Evolutionary conservation across 2,888 invertebrate genomes (phyloP).

Genomic region (Didymodactylos carnosus): DNA sequence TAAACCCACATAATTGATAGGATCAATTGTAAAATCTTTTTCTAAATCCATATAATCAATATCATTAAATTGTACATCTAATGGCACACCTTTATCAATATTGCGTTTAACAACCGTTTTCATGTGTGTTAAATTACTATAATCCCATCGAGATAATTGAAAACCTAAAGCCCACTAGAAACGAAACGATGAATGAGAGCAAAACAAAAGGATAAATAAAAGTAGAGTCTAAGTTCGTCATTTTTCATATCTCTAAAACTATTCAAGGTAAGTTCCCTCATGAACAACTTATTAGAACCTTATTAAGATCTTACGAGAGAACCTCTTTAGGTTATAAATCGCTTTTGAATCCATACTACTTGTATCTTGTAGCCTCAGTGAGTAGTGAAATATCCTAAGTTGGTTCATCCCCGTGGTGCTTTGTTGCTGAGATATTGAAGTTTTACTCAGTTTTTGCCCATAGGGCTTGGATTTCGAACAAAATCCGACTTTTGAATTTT

Average conservation of each 20-base stretch:
- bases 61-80: slow-evolving; percentile 19
- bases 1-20: slow-evolving; percentile 19
- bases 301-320: neutral
- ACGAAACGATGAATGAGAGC: slow-evolving; percentile 17
- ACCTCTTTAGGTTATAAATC: no score
- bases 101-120: slow-evolving; percentile 25
- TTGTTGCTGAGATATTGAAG: no score
- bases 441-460: no score
- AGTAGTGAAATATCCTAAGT: no score
- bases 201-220: no score
- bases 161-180: slow-evolving; percentile 62
- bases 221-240: no score
- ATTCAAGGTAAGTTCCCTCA: neutral
- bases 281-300: neutral
- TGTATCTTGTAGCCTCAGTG: no score
- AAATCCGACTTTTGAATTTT: no score
- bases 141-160: slow-evolving; percentile 53
- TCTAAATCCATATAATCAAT: slow-evolving; percentile 27
- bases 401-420: no score
- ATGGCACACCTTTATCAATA: slow-evolving; percentile 23
- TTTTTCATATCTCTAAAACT: neutral
- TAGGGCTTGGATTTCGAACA: no score
- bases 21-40: slow-evolving; percentile 26
- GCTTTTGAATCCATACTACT: no score
- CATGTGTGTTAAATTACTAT: slow-evolving; percentile 23